phyloP scores from a whole-genome alignment of 2,888 invertebrate genomes.

The Hartigia nigra region DNA sequence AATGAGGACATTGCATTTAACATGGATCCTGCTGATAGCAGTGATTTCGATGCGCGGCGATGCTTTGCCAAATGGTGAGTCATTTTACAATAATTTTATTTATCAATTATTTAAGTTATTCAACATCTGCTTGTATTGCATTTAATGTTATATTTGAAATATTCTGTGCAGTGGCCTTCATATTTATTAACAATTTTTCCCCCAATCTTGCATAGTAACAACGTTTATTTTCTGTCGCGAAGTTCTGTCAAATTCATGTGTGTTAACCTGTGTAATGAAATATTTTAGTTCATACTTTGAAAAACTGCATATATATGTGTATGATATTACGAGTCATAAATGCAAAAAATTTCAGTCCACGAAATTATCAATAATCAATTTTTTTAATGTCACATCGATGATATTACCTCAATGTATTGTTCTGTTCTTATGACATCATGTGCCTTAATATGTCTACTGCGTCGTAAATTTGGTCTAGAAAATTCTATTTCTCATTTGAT shows the following conservation, averaged over 20 bases:
- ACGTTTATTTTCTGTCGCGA: neutral
- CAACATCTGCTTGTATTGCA: neutral
- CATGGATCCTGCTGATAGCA: neutral
- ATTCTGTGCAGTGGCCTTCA: neutral
- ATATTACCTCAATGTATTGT: neutral
- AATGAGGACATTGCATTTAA: neutral
- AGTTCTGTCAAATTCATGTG: neutral
- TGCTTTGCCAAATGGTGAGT: neutral
- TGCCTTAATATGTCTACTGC: neutral
- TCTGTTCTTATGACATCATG: neutral
- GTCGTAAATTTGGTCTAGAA: neutral
- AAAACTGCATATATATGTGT: neutral
- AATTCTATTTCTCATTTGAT: neutral
- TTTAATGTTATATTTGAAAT: neutral
- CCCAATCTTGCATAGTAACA: neutral
- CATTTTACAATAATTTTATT: neutral
- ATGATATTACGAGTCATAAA: no score
- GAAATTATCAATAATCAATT: neutral
- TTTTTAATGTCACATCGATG: neutral
- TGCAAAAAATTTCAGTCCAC: no score
- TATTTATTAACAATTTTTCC: neutral
- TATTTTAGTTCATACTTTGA: neutral
- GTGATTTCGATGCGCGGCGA: neutral
- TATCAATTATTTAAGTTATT: neutral
- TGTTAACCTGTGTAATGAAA: neutral